These are phyloP conservation scores for Crossaster papposus DNA, from an alignment of 53 echinoderm and acorn worm genomes.

Conservation along the genomic window DNA sequence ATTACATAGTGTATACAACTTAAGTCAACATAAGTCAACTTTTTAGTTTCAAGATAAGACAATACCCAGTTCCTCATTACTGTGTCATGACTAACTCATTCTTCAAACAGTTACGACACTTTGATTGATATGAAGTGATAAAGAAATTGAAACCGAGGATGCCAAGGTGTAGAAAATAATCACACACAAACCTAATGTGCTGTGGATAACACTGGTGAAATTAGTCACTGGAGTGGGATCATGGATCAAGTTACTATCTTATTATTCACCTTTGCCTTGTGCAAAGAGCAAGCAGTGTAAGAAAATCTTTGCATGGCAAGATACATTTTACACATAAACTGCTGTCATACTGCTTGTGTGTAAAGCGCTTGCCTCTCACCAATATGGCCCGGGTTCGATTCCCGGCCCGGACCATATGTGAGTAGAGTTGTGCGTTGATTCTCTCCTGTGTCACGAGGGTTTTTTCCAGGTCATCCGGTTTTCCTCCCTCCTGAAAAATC, in stretches of 20 bases:
- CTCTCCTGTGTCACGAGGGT: too few relatives aligned
- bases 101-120: not conserved
- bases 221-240: conserved; percentile 3
- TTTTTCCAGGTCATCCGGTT: too few relatives aligned
- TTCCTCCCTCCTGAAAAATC: too few relatives aligned
- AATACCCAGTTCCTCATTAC: not conserved
- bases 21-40: not conserved
- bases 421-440: too few relatives aligned
- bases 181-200: not conserved
- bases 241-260: not conserved
- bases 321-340: too few relatives aligned
- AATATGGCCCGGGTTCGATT: too few relatives aligned
- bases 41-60: not conserved
- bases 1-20: too few relatives aligned
- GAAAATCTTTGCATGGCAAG: not conserved
- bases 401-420: too few relatives aligned
- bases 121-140: not conserved
- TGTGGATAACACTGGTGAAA: not conserved
- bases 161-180: not conserved
- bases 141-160: not conserved
- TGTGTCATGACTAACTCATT: not conserved
- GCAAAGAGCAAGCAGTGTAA: not conserved
- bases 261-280: not conserved
- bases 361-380: too few relatives aligned
- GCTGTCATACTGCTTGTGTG: too few relatives aligned